A percentile compares a stretch with the other conserved stretches of the same genome.
Conservation (phyloP, 2,113 vertebrate genomes). For the Erythrocebus patas region DNA sequence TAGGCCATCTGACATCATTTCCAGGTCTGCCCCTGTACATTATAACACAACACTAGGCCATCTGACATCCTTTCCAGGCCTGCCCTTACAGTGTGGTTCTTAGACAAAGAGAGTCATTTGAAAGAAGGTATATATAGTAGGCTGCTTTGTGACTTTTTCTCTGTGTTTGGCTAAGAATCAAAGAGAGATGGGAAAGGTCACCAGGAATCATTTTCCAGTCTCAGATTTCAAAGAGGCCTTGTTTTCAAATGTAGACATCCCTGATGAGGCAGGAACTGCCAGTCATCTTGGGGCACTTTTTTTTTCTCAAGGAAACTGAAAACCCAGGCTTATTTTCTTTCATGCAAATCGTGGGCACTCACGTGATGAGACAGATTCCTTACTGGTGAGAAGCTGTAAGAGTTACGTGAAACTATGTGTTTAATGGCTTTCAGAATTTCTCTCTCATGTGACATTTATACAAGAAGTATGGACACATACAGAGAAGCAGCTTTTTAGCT, state of each 20-base stretch:
- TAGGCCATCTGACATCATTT: neutral
- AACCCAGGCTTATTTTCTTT: neutral
- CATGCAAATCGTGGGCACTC: neutral
- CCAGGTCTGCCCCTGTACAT: rapidly evolving
- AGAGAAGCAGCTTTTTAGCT: neutral
- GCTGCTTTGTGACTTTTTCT: neutral
- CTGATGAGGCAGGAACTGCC: neutral
- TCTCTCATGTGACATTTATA: neutral
- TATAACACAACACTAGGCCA: rapidly evolving
- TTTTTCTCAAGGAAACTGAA: neutral
- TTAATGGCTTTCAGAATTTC: constrained; percentile 62
- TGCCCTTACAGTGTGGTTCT: rapidly evolving
- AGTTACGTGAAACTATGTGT: constrained; percentile 26
- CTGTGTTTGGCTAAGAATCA: neutral
- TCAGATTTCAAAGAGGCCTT: neutral
- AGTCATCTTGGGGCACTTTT: neutral
- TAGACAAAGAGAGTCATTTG: neutral
- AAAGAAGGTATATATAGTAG: neutral
- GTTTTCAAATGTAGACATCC: neutral
- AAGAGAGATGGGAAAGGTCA: neutral
- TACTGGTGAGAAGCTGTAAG: neutral
- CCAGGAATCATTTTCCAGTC: neutral
- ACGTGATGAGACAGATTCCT: constrained; percentile 17
- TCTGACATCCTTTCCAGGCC: neutral
- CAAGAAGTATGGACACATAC: neutral